These are phyloP conservation scores for Istiophorus platypterus DNA, from an alignment of 2,113 vertebrate genomes.

Conservation along the genomic window DNA sequence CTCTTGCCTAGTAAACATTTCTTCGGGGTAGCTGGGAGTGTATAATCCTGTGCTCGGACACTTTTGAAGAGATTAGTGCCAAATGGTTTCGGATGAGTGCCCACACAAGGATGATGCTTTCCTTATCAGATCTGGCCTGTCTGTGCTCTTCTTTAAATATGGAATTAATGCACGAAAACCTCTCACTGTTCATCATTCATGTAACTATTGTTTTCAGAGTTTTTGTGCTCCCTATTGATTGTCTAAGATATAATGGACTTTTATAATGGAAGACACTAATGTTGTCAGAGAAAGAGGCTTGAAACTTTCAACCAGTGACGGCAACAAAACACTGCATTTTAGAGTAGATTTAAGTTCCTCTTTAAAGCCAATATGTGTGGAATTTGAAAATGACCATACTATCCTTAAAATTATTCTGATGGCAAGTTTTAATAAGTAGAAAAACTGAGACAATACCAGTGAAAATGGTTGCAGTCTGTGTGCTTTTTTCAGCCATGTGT, in stretches of 20 bases:
- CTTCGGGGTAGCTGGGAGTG: not conserved
- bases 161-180: not conserved
- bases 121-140: not conserved
- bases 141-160: conserved; percentile 22
- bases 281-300: too few species aligned
- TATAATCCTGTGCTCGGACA: conserved; percentile 2
- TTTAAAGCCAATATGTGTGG: not conserved
- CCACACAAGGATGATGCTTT: conserved; percentile 38
- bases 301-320: too few species aligned
- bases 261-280: conserved; percentile 9
- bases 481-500: too few species aligned
- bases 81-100: conserved; percentile 29
- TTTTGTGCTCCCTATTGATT: not conserved
- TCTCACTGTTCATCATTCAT: not conserved
- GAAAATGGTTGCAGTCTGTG: too few species aligned
- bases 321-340: too few species aligned
- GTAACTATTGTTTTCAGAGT: conserved; percentile 12
- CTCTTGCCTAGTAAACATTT: conserved; percentile 14
- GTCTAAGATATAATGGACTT: not conserved
- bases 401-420: not conserved
- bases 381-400: not conserved
- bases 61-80: conserved; percentile 48
- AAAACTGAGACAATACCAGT: too few species aligned
- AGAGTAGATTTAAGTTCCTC: not conserved
- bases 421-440: not conserved